Percentiles rank a stretch among this genome's conserved stretches.
Conservation (phyloP, 1,140 invertebrate species). For the Drosophila sp. region DNA sequence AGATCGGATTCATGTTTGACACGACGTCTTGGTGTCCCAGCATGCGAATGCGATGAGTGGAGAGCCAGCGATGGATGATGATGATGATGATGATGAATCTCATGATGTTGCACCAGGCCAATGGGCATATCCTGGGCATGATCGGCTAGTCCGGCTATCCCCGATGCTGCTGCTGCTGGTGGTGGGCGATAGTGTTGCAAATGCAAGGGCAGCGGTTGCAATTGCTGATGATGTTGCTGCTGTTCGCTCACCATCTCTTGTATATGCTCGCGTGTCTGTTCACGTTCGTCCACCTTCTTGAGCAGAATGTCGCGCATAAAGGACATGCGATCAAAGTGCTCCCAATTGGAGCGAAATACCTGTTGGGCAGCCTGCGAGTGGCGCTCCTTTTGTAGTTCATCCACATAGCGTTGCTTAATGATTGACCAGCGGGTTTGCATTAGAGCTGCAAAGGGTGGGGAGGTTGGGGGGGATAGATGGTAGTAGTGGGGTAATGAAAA, state of each 20-base stretch:
- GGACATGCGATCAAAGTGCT: conserved; percentile 79
- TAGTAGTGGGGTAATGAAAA: too few relatives aligned
- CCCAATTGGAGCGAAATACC: conserved; percentile 74
- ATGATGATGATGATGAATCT: conserved; percentile 26
- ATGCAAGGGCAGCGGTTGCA: conserved; percentile 38
- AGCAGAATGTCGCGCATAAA: conserved; percentile 76
- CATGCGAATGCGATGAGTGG: conserved; percentile 48
- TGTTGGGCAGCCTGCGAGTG: conserved; percentile 69
- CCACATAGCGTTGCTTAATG: conserved; percentile 77
- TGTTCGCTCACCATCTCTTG: conserved; percentile 79
- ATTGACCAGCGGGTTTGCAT: conserved; percentile 80
- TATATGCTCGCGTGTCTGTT: conserved; percentile 77
- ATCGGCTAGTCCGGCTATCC: conserved; percentile 51
- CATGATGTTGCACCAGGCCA: conserved; percentile 62
- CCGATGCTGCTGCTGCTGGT: not conserved
- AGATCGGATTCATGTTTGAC: conserved; percentile 74
- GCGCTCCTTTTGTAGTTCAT: conserved; percentile 78
- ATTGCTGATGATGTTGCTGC: conserved; percentile 72
- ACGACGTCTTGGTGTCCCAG: conserved; percentile 37
- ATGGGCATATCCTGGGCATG: conserved; percentile 74
- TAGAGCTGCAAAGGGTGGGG: conserved; percentile 41
- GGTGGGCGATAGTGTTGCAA: conserved; percentile 51
- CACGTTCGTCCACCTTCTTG: conserved; percentile 75
- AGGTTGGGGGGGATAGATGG: too few relatives aligned
- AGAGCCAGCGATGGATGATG: conserved; percentile 39